Percentiles rank a stretch among this genome's conserved stretches.
Conservation (phyloP, 1,140 invertebrate genomes). For the Eufriesea mexicana region DNA sequence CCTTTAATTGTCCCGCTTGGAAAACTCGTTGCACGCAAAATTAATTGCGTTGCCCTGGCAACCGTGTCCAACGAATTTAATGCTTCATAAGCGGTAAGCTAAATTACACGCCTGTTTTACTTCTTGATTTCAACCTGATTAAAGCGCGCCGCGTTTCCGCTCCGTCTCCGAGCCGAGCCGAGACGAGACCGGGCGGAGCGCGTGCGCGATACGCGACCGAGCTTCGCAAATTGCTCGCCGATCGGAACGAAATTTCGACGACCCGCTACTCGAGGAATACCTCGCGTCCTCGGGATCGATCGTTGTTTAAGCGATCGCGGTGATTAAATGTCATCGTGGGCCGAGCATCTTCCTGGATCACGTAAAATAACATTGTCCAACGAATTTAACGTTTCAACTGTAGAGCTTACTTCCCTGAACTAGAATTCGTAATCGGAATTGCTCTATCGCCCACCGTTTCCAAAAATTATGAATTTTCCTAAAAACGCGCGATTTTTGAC, state of each 20-base stretch:
- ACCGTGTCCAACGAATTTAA: constrained; percentile 40
- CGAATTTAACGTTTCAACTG: too few relatives aligned
- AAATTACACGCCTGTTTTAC: constrained; percentile 58
- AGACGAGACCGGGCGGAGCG: not conserved
- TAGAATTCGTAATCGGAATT: too few relatives aligned
- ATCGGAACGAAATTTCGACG: not conserved
- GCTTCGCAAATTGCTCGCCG: constrained; percentile 23
- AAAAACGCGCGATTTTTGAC: too few relatives aligned
- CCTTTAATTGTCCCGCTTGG: constrained; percentile 17
- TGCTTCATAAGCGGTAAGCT: constrained; percentile 33
- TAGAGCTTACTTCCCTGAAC: too few relatives aligned
- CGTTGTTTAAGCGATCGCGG: not conserved
- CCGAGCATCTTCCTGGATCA: too few relatives aligned
- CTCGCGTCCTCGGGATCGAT: not conserved
- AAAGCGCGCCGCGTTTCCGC: constrained; percentile 17
- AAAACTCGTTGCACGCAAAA: constrained; percentile 31
- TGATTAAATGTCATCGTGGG: not conserved
- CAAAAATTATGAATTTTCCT: too few relatives aligned
- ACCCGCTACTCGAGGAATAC: not conserved
- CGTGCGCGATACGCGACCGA: not conserved
- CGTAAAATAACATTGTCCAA: too few relatives aligned
- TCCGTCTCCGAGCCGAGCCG: not conserved
- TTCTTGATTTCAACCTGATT: constrained; percentile 57
- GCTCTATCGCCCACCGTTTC: too few relatives aligned
- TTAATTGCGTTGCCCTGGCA: constrained; percentile 53